Conservation (phyloP, 2,888 invertebrate genomes). For the Ceratothoa steindachneri region DNA sequence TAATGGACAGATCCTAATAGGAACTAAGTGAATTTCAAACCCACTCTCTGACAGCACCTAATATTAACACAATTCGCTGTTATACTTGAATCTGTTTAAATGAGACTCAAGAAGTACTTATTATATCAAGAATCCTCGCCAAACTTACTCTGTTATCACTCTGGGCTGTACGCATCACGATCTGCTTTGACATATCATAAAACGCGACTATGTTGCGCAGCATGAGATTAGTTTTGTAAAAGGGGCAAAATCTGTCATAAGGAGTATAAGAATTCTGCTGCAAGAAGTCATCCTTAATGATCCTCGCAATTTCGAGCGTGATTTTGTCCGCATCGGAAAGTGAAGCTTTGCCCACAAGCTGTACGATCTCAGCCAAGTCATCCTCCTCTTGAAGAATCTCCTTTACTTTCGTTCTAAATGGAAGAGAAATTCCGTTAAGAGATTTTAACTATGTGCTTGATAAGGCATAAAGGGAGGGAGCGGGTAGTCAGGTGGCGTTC, state of each 20-base stretch:
- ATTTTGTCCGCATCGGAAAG: constrained; percentile 98
- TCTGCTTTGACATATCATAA: constrained; percentile 96
- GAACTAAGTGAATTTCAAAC: no score
- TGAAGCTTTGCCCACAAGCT: constrained; percentile 97
- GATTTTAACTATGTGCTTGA: no score
- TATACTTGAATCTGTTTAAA: no score
- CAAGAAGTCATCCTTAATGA: constrained; percentile 97
- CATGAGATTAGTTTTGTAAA: constrained; percentile 99
- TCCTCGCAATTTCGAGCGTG: constrained; percentile 95
- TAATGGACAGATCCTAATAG: no score
- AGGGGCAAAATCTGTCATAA: constrained; percentile 96
- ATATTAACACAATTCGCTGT: no score
- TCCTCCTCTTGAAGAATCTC: constrained; percentile 98
- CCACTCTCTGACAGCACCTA: no score
- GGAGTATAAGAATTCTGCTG: constrained; percentile 96
- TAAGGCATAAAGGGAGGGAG: no score
- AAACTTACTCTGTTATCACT: constrained; percentile 74
- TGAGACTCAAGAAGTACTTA: no score
- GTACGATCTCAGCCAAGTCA: constrained; percentile 98
- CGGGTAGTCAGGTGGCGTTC: no score
- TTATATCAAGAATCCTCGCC: no score
- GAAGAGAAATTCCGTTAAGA: no score
- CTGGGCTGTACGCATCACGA: constrained; percentile 96
- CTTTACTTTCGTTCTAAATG: constrained; percentile 56
- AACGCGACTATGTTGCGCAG: constrained; percentile 95